Evolutionary conservation across 2,888 invertebrate species (phyloP), one percentile per base, ranked within the genome.

Genomic region (Xanthostigma xanthostigma): DNA sequence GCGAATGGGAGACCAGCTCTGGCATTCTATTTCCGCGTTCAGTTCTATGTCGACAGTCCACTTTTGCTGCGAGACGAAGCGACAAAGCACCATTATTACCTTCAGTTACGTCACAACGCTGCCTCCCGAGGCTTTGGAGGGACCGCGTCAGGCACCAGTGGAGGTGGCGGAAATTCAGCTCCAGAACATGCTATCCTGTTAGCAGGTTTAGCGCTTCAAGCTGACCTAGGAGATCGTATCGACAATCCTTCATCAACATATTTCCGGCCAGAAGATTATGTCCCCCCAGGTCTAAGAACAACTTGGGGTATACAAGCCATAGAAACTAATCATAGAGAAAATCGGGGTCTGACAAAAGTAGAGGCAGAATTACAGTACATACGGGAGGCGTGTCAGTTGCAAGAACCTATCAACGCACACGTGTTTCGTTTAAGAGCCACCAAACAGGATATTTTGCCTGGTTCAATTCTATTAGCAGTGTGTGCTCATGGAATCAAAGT

Each of bases 31-130:
- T 84, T 94, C 66, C 82, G 90, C 57, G 88, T 94, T 61, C 90
- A 93, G 70, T 93, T 89, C 70, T 93, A 93, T 72, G 86, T 93
- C 61, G 92, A 93, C 71, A 89, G 89, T 64, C 89, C 91, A 53
- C 76, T 90, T 59, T 78, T 93, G 55, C 74, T 93, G 62, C 83
- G 89, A 69, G 93, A 95, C 74, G 91, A 91, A 62, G 79, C 87
- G 58, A 90, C 93, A 48, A 77, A 92, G 51, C 90, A 91, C 66
- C 85, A 94, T 64, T 97, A 96, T 70, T 97, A 93, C 71, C 76
- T 91, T 59, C 96, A 97, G 72, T 72, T 97, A 64, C 84, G 91
- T 54, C 84, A 90, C 70, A 97, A 97, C 71, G 76, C 83, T 54
- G 75, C 79, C 53, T 75, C 79, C 51, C 63, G 84, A 79, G 66